A percentile compares a stretch with the other conserved stretches of the same genome.
Conservation (phyloP, 1,140 invertebrate genomes). For the Oedothorax gibbosus region DNA sequence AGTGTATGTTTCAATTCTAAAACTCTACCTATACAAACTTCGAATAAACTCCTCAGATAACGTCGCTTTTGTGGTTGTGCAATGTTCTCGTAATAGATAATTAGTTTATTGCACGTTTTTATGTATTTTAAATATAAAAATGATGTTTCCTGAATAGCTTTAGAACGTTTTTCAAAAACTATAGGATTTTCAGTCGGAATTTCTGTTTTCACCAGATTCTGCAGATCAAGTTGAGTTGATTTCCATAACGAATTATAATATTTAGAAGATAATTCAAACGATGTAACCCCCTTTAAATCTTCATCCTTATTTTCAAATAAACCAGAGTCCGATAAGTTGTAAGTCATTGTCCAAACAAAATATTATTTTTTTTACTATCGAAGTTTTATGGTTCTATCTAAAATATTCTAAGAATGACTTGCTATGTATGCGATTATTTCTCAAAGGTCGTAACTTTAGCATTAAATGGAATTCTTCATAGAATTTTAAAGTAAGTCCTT, state of each 20-base stretch:
- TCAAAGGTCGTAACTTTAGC: too few species aligned
- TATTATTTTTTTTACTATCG: too few species aligned
- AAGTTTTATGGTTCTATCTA: too few species aligned
- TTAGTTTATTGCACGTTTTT: constrained; percentile 80
- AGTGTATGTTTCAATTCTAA: constrained; percentile 79
- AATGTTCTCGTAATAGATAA: constrained; percentile 88
- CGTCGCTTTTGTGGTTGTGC: constrained; percentile 91
- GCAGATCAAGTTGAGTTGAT: not conserved
- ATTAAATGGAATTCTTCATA: too few species aligned
- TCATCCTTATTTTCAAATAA: not conserved
- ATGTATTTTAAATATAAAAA: constrained; percentile 82
- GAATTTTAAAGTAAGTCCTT: too few species aligned
- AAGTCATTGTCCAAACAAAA: too few species aligned
- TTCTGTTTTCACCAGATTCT: constrained; percentile 11
- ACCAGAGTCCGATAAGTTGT: too few species aligned
- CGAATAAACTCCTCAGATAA: constrained; percentile 81
- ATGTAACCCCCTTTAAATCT: not conserved
- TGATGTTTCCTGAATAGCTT: constrained; percentile 15
- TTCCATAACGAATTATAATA: constrained; percentile 20
- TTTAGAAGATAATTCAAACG: constrained; percentile 17
- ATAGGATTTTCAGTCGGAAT: not conserved
- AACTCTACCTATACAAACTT: constrained; percentile 81
- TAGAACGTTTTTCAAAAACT: not conserved
- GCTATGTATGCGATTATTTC: too few species aligned
- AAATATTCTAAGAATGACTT: too few species aligned